Evolutionary conservation across 2,888 invertebrate species (phyloP).

Genomic region (Syritta pipiens): DNA sequence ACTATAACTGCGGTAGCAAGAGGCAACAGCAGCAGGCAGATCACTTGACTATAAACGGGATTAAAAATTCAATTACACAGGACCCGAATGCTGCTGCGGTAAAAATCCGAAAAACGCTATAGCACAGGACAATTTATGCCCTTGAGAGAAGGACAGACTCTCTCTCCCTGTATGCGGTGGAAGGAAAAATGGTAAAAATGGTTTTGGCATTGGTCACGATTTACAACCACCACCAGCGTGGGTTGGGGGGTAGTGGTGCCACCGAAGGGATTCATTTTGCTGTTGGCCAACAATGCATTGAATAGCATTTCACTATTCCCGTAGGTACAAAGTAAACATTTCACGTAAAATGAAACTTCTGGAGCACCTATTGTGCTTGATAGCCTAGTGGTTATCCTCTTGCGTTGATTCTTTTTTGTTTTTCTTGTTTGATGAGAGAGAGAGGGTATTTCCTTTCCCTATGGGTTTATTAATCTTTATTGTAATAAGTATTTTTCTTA

Average conservation of each 20-base stretch:
- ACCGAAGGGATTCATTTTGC: constrained; percentile 23
- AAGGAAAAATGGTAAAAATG: neutral
- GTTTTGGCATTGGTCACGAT: constrained; percentile 26
- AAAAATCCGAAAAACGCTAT: constrained; percentile 19
- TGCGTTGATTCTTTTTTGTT: neutral
- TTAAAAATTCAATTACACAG: constrained; percentile 79
- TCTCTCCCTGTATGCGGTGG: neutral
- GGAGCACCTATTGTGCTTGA: constrained; percentile 37
- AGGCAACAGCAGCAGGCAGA: constrained; percentile 69
- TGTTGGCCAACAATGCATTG: constrained; percentile 30
- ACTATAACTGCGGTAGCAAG: constrained; percentile 14
- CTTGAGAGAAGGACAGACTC: neutral
- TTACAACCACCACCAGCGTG: constrained; percentile 20
- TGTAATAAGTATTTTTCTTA: too few relatives aligned
- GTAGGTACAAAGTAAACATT: constrained; percentile 46
- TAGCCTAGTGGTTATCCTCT: constrained; percentile 32
- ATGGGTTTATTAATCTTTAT: too few relatives aligned
- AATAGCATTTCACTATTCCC: constrained; percentile 24
- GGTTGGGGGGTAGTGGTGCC: too few relatives aligned
- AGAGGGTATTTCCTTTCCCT: too few relatives aligned
- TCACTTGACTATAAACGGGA: constrained; percentile 79
- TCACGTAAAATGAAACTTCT: constrained; percentile 48
- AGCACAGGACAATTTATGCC: constrained; percentile 34
- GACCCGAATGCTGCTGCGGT: constrained; percentile 19
- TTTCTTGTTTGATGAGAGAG: neutral